Evolutionary conservation across 2,113 vertebrate genomes (phyloP), one percentile per base, ranked within the genome.

Genomic region (Emberiza fucata): DNA sequence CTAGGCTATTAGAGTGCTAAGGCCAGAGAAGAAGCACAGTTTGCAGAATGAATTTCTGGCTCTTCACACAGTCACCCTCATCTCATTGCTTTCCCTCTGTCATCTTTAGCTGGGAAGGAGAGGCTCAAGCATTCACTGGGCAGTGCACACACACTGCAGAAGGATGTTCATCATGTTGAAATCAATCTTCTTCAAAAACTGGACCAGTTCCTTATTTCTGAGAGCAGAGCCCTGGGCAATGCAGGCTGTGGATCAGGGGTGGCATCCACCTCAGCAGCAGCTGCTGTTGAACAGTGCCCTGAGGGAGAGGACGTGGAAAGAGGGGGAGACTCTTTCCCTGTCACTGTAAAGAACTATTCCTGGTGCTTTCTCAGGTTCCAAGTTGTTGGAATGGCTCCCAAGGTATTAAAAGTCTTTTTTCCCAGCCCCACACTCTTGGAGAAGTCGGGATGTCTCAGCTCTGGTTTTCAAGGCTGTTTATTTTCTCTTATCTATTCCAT

Each of bases 101-200:
- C 22, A 12, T 45, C 19, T 24, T 77, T 44, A 21, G 39, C 59
- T 39, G 21, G 25, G 59, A 44, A 80, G 35, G 39, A 42, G 45
- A 92, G 23, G 31, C 24, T 8, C 6, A 12, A 39, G 18, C 20
- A 14, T 42, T 73, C 73, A 21, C 23, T 72, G 27, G 51, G 33
- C 35, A 84, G 6, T 40, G 27, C 1, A 0, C 18, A 20, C 3
- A 25, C 45, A 11, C 29, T 33, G 14, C 1, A 1, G 65, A n/a
- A 73, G 70, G 50, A 4, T 27, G 8, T 48, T 83, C 11, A 14
- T 15, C 2, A 1, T 5, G 33, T 10, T 86, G 56, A 77, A 82
- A 85, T 72, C 45, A 24, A 0, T 69, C 40, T 84, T 45, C 48
- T 68, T 60, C 69, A 39, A 53, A 71, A 77, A 42, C 4, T 6